Evolutionary conservation across 1,140 invertebrate genomes (phyloP).

Genomic region (Euwallacea fornicatus): DNA sequence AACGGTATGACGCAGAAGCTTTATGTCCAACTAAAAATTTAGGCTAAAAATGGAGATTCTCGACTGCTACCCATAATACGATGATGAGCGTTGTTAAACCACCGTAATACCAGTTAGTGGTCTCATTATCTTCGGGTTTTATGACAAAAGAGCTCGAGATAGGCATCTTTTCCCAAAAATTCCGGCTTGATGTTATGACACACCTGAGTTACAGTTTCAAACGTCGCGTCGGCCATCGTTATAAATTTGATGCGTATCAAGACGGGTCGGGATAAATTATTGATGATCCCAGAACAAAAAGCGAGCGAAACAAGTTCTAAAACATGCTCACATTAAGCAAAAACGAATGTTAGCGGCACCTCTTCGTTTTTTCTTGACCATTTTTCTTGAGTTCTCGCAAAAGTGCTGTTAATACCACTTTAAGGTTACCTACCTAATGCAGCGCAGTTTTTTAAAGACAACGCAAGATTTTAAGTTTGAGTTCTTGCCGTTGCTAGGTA

Average conservation of each 20-base stretch:
- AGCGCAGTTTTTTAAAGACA: too few relatives aligned
- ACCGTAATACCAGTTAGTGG: constrained; percentile 21
- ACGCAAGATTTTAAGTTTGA: too few relatives aligned
- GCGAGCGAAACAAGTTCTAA: constrained; percentile 32
- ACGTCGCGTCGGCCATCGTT: constrained; percentile 6
- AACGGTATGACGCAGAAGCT: constrained; percentile 14
- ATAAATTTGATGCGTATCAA: constrained; percentile 35
- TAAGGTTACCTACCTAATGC: background rate
- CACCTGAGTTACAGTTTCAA: constrained; percentile 28
- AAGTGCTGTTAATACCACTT: constrained; percentile 32
- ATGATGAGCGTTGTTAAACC: constrained; percentile 30
- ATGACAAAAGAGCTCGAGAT: constrained; percentile 19
- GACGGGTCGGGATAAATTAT: constrained; percentile 21
- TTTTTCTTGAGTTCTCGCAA: constrained; percentile 4
- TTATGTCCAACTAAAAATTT: constrained; percentile 10
- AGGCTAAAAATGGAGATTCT: constrained; percentile 4
- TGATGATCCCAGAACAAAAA: constrained; percentile 23
- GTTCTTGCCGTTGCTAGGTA: too few relatives aligned
- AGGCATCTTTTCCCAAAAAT: constrained; percentile 32
- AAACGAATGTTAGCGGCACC: constrained; percentile 35
- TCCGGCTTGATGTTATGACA: constrained; percentile 26
- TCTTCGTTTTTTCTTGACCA: constrained; percentile 14
- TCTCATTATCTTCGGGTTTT: constrained; percentile 30
- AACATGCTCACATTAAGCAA: constrained; percentile 32
- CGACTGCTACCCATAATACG: constrained; percentile 17